Conservation (phyloP, 2,888 invertebrate genomes). For the Ophion ellenae region DNA sequence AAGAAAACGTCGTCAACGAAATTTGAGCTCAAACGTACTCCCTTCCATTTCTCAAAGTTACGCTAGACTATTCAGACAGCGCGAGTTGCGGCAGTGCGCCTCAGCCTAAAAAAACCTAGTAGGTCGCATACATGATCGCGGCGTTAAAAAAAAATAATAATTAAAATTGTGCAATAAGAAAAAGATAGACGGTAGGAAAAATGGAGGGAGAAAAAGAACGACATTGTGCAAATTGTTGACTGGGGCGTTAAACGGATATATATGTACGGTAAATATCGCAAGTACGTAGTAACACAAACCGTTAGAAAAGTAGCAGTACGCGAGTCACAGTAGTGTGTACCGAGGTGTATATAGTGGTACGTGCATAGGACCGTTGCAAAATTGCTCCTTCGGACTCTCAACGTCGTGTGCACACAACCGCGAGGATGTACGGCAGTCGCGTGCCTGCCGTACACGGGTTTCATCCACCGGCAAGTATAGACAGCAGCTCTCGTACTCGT, state of each 20-base stretch:
- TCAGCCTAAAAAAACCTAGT: no score
- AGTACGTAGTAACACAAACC: slow-evolving; percentile 36
- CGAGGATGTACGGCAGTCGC: slow-evolving; percentile 46
- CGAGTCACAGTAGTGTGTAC: background rate
- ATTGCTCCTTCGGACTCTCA: slow-evolving; percentile 39
- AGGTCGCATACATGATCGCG: no score
- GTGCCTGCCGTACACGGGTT: slow-evolving; percentile 55
- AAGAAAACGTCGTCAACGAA: no score
- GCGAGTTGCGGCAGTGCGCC: no score
- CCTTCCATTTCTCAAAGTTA: no score
- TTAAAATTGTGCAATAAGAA: background rate
- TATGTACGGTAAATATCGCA: slow-evolving; percentile 20
- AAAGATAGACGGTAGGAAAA: background rate
- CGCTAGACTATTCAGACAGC: no score
- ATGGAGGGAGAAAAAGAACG: slow-evolving; percentile 5
- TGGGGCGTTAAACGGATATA: slow-evolving; percentile 4
- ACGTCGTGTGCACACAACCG: slow-evolving; percentile 33
- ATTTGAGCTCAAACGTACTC: no score
- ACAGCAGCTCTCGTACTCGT: slow-evolving; percentile 52
- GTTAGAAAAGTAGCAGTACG: slow-evolving; percentile 7
- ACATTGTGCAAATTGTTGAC: background rate
- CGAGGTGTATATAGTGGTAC: background rate
- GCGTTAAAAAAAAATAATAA: background rate
- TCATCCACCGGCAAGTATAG: slow-evolving; percentile 50
- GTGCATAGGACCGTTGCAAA: slow-evolving; percentile 33